A percentile compares a stretch with the other conserved stretches of the same genome.
These are phyloP conservation scores for Pelobates fuscus DNA, from an alignment of 2,113 vertebrate genomes.

Conservation along the genomic window DNA sequence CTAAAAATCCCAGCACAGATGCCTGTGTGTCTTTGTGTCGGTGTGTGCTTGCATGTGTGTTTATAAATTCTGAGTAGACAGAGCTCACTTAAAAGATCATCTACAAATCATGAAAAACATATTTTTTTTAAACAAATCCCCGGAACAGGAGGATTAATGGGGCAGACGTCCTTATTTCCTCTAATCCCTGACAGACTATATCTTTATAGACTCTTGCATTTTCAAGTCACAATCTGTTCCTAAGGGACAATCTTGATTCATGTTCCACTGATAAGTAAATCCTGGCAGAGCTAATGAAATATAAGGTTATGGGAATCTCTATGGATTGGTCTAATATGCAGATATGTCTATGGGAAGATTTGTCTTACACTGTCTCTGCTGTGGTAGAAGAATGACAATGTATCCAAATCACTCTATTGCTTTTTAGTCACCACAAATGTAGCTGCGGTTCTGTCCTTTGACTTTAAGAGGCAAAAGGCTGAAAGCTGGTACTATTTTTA, in stretches of 20 bases:
- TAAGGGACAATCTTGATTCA: conserved; percentile 49
- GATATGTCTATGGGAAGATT: conserved; percentile 39
- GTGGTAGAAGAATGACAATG: not conserved
- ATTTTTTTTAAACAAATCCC: conserved; percentile 50
- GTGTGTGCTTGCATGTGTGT: conserved; percentile 13
- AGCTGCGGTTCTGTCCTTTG: not conserved
- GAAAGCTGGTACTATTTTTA: conserved; percentile 18
- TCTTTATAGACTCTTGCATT: conserved; percentile 51
- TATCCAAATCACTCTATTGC: not conserved
- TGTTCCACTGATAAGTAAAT: conserved; percentile 49
- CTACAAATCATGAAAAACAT: conserved; percentile 50
- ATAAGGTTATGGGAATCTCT: conserved; percentile 44
- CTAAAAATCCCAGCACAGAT: conserved; percentile 34
- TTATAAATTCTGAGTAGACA: conserved; percentile 48
- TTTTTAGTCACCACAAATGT: conserved; percentile 5
- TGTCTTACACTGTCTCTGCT: conserved; percentile 21
- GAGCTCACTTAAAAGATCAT: conserved; percentile 50
- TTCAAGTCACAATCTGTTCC: conserved; percentile 49
- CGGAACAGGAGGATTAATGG: conserved; percentile 50
- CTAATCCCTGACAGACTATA: conserved; percentile 50
- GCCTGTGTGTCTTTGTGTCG: conserved; percentile 26
- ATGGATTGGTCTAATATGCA: conserved; percentile 48
- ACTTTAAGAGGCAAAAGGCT: conserved; percentile 7
- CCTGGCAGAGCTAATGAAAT: conserved; percentile 49
- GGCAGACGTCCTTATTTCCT: conserved; percentile 47